These are phyloP conservation scores for Steatocranus sp. DNA, from an alignment of 2,797 vertebrate genomes.

Conservation along the genomic window DNA sequence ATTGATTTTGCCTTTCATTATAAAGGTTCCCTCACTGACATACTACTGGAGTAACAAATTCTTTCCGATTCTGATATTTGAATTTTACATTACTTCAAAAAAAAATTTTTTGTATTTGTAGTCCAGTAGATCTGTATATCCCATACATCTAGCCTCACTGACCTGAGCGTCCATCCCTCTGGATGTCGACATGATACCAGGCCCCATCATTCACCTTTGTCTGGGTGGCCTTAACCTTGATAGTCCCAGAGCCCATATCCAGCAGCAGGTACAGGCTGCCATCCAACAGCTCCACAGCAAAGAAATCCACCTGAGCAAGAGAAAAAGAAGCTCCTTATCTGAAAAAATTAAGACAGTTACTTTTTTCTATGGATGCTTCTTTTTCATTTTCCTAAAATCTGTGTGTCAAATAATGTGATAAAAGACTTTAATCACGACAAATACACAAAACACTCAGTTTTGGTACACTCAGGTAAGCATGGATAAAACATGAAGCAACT, in stretches of 20 bases:
- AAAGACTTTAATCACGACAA: not conserved
- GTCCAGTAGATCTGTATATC: not conserved
- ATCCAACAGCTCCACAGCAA: constrained; percentile 95
- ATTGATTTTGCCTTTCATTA: not conserved
- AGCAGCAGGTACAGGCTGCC: constrained; percentile 93
- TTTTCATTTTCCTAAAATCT: not conserved
- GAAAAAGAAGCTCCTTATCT: not conserved
- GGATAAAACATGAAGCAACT: not conserved
- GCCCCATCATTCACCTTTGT: constrained; percentile 97
- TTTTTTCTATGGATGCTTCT: not conserved
- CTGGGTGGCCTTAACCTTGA: constrained; percentile 97
- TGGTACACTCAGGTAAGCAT: not conserved
- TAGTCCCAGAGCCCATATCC: constrained; percentile 98
- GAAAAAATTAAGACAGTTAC: not conserved
- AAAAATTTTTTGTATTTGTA: accelerated
- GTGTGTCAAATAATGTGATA: not conserved
- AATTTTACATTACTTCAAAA: not conserved
- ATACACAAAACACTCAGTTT: not conserved
- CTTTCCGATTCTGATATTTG: not conserved
- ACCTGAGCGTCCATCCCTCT: constrained; percentile 96
- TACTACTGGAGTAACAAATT: not conserved
- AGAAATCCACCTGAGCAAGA: constrained; percentile 86
- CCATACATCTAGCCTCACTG: constrained; percentile 12
- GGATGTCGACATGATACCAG: constrained; percentile 99
- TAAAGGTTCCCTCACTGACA: not conserved